Conservation (phyloP, 2,797 vertebrate species). For the Urosaurus nigricauda region DNA sequence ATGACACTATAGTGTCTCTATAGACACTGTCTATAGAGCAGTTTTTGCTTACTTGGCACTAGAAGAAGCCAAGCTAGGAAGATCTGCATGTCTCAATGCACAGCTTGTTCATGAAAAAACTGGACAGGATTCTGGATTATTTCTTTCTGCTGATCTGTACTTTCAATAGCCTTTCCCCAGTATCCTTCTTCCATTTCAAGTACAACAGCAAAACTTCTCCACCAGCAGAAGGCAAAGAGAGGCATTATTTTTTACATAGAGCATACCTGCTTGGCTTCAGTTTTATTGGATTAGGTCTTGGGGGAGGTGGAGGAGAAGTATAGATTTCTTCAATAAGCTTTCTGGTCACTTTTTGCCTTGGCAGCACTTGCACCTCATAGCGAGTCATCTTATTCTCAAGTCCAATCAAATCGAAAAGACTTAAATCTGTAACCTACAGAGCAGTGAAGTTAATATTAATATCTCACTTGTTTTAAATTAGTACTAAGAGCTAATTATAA, state of each 20-base stretch:
- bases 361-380: slow-evolving; percentile 86
- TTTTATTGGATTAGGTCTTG: slow-evolving; percentile 86
- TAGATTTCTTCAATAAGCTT: slow-evolving; percentile 93
- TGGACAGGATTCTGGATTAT: not conserved
- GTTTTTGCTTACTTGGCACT: too few relatives aligned
- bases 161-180: not conserved
- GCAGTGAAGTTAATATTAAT: not conserved
- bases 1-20: not conserved
- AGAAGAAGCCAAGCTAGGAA: not conserved
- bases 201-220: not conserved
- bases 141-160: not conserved
- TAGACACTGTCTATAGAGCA: too few relatives aligned
- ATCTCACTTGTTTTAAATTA: not conserved
- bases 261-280: slow-evolving; percentile 91
- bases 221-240: not conserved
- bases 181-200: not conserved
- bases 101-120: not conserved
- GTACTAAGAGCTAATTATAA: not conserved
- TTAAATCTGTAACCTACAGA: slow-evolving; percentile 84
- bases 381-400: slow-evolving; percentile 88
- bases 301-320: slow-evolving; percentile 80
- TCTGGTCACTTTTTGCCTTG: slow-evolving; percentile 87
- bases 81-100: not conserved
- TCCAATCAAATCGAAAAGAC: slow-evolving; percentile 89
- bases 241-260: not conserved